Base-by-base conservation (phyloP, 2,797 vertebrate species). In the Lepus oiostolus region DNA sequence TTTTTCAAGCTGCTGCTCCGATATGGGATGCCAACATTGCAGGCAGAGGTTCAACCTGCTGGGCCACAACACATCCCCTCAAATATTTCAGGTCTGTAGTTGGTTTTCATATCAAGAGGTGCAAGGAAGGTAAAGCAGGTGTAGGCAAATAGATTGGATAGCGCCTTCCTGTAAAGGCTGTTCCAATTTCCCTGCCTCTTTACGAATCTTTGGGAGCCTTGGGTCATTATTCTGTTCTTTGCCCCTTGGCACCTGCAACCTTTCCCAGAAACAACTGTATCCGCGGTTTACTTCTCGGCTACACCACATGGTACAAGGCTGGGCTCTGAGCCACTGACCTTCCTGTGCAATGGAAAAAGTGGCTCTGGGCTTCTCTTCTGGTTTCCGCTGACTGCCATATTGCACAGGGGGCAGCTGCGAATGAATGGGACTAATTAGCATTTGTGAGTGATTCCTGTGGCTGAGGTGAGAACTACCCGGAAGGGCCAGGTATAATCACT, bases 401-500 rank as follows among this genome's bases (percentile, higher is more conserved):
- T 90, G 62, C 4, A 4, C n/a, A 32, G 1, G 9, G 70, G 94
- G 87, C 21, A 3, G 47, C 75, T 81, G 54, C 1, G 17, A 68
- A 81, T 7, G 47, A 80, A 89, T 68, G 62, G 52, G 67, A 76
- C 82, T 96, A 90, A 97, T 95, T 92, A 96, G 93, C 93, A 81
- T 94, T 87, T 96, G 62, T 63, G 16, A 95, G 58, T 28, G 85
- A 93, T 95, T 88, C 96, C 92, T 65, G 90, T 68, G 91, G 96
- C 88, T 91, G 82, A 89, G 90, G 95, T 90, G 95, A 97, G 93
- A 91, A 65, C 90, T 95, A 86, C 85, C 90, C 91, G 88, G 96
- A 97, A 95, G 85, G 95, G 96, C 96, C 90, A 90, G 95, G 88
- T 92, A 86, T 96, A 97, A 97, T 97, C 96, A 96, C 90, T 92